Evolutionary conservation across 2,797 vertebrate genomes (phyloP), one percentile per base, ranked within the genome.

Genomic region (Hipposideros larvatus): DNA sequence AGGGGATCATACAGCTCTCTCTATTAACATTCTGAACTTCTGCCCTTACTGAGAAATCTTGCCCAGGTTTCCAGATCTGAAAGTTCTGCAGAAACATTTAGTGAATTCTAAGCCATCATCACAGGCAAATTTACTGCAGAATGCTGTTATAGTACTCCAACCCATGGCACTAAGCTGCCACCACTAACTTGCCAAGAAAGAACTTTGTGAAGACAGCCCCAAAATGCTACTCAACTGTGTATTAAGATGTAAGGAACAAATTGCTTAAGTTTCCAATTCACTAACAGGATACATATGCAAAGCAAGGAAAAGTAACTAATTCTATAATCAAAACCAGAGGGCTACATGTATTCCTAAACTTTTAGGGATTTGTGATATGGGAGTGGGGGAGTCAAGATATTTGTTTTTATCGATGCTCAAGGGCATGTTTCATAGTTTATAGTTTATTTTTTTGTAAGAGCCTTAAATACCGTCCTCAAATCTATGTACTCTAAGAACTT

Each of bases 241-340:
- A 94, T 82, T 96, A 96, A 96, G 87, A 97, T 93, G 41, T 92
- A 94, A 96, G 90, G 79, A 97, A 96, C 83, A 96, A 96, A 96
- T 94, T 95, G 94, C 75, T 93, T 93, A 94, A 90, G 90, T 97
- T 96, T 95, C 83, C 84, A 96, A 18, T 87, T 95, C 95, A 91
- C 90, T 96, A 97, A 96, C 66, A 95, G 71, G 59, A 85, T 93
- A 91, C 92, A 95, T 87, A 93, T 95, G 87, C 78, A 96, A 96
- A 91, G 43, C 71, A 94, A 91, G 71, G 37, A 92, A 94, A 95
- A 96, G 90, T 89, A 95, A 96, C 88, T 96, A 97, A 96, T 82
- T 93, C 90, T 91, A 82, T 93, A 97, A 97, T 97, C 75, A 94
- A 93, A 97, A 95, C 88, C 83, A 96, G 37, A 37, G 92, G 51